Percentiles rank a stretch among this genome's conserved stretches.
phyloP scores from a whole-genome alignment of 2,113 vertebrate species.

The Lethenteron reissneri region DNA sequence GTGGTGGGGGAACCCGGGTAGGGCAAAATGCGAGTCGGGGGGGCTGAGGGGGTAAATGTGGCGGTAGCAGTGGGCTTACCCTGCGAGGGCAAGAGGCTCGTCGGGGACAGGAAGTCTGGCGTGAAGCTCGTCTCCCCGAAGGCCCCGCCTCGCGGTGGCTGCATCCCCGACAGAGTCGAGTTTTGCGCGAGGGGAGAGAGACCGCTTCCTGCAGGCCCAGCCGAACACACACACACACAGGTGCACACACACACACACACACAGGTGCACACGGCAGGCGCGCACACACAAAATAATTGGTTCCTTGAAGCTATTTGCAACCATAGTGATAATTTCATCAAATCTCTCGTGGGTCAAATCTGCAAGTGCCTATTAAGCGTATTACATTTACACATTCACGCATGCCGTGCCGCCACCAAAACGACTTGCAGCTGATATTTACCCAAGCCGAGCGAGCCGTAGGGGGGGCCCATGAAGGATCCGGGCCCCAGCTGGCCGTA shows the following conservation, averaged over 20 bases:
- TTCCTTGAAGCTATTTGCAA: no score
- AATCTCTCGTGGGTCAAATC: no score
- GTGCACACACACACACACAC: background rate
- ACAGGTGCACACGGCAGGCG: background rate
- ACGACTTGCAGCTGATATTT: conserved; percentile 38
- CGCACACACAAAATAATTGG: no score
- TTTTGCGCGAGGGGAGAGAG: background rate
- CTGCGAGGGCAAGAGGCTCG: background rate
- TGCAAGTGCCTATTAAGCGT: background rate
- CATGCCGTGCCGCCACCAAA: no score
- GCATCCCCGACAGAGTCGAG: background rate
- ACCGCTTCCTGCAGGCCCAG: background rate
- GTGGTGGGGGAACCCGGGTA: no score
- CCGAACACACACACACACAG: background rate
- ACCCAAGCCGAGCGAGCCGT: conserved; percentile 45
- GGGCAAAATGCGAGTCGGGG: no score
- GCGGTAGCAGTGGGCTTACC: background rate
- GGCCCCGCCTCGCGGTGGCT: background rate
- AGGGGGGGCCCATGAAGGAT: conserved; percentile 57
- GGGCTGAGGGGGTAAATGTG: no score
- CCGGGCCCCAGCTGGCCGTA: conserved; percentile 65
- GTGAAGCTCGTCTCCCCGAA: conserved; percentile 3
- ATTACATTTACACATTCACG: no score
- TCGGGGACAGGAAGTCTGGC: conserved; percentile 5
- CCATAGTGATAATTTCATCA: no score